Evolutionary conservation across 1,140 invertebrate genomes (phyloP), one percentile per base, ranked within the genome.

Genomic region (Brachionus rotundiformis): DNA sequence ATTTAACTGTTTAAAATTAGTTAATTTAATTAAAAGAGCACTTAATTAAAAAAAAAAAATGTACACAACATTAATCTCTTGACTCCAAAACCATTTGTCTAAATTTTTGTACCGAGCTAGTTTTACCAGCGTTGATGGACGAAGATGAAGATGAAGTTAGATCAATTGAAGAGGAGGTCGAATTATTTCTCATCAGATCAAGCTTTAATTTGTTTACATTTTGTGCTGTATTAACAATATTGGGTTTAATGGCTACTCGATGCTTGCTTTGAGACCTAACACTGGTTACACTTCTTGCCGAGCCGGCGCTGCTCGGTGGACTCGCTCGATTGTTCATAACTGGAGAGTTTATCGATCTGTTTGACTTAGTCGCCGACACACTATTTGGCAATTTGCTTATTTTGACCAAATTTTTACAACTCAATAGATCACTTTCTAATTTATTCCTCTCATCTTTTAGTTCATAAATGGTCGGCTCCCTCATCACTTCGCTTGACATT

Each of bases 361-460:
- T 73, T 4, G 33, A 44, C n/a, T 29, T 73, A 10, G n/a, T 44
- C 16, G 39, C 39, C 23, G 39, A 73, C 25, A 73, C 33, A 47
- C 39, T 73, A 11, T 3, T 41, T 10, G 68, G 68, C 36, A 73
- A 73, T 13, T 44, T 44, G 19, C 36, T 44, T 44, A 73, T 73
- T 47, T 73, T 73, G 27, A 44, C 68, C 19, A 44, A 25, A 44
- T 73, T 73, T 73, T 47, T 73, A 41, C 36, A 73, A 44, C n/a
- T 44, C 10, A 79, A 41, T 27, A 79, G 59, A 79, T 79, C 76
- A 59, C 33, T 39, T n/a, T 79, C 76, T 39, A 79, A 11, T 16
- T 41, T 79, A 27, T 79, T 79, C 3, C 76, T 47, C 19, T 79
- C 76, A 13, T 79, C 76, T 33, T 63, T 79, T 1, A 79, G 25